Evolutionary conservation across 2,113 vertebrate genomes (phyloP), one percentile per base, ranked within the genome.

Genomic region (Anas platyrhynchos): DNA sequence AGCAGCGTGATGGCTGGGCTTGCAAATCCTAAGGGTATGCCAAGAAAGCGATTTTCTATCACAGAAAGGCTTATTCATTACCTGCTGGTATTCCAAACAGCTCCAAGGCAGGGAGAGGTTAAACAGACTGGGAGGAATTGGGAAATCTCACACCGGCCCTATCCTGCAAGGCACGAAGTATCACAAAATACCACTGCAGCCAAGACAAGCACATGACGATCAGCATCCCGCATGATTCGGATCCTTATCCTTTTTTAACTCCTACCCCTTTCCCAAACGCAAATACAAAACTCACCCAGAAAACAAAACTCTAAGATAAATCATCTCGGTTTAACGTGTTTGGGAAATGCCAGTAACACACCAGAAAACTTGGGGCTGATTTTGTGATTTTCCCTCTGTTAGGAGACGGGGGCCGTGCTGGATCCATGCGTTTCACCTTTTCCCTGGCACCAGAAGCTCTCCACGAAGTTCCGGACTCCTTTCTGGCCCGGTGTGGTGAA

Each of bases 41-140:
- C 88, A 86, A 83, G 43, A 85, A 92, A 94, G 80, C 61, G 65
- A 75, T 80, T 85, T 48, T 83, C 65, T 92, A 75, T 68, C 93
- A 92, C n/a, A 91, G 77, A 95, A 83, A 91, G 88, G 63, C 34
- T 85, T 79, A 90, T 88, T 94, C 93, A 95, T 87, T 84, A 93
- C 66, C 79, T 78, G 83, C 81, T 83, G 61, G 52, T 80, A 75
- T 75, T 58, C 76, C 5, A 32, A 26, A 54, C 38, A 88, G 63
- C 89, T 85, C 34, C 22, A 41, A 46, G 96, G 95, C 86, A 94
- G 80, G 83, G 87, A 82, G 20, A 62, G 92, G 43, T 74, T 88
- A 90, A 95, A 76, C 41, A 61, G 72, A 54, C 52, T 62, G 89
- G 76, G 73, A 76, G 66, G 62, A 83, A 88, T 56, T 34, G 72